A percentile compares a stretch with the other conserved stretches of the same genome.
Evolutionary conservation across 2,113 vertebrate species (phyloP).

Genomic region (Saimiri boliviensis): DNA sequence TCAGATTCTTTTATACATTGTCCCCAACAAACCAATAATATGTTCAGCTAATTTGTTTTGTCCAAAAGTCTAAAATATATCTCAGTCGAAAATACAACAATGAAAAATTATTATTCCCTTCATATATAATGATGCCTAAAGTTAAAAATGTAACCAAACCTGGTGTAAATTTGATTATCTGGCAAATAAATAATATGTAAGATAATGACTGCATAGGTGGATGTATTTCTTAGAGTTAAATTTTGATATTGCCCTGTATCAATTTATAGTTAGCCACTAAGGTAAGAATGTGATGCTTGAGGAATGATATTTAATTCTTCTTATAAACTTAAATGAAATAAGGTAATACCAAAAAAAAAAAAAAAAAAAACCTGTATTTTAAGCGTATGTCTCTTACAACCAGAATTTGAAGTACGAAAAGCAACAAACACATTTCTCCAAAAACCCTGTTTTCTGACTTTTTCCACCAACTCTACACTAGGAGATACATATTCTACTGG

Average conservation of each 20-base stretch:
- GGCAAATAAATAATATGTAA: not conserved
- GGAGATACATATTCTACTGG: not conserved
- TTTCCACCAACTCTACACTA: not conserved
- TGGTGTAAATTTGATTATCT: not conserved
- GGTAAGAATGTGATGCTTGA: not conserved
- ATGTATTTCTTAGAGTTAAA: not conserved
- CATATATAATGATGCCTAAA: not conserved
- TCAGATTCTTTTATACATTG: not conserved
- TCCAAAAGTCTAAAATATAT: slow-evolving; percentile 23
- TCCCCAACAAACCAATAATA: not conserved
- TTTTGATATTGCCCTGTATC: not conserved
- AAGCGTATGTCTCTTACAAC: not conserved
- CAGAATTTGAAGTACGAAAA: not conserved
- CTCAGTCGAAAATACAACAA: not conserved
- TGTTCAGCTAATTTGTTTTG: slow-evolving; percentile 48
- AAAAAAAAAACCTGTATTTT: not conserved
- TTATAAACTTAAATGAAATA: not conserved
- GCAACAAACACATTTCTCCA: not conserved
- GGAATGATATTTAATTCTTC: not conserved
- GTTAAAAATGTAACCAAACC: not conserved
- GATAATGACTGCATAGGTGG: not conserved
- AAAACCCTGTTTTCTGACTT: not conserved
- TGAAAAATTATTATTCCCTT: slow-evolving; percentile 24
- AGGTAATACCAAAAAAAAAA: not conserved
- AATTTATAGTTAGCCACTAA: not conserved